Percentiles rank a stretch among this genome's conserved stretches.
Conservation (phyloP, 64 coral and sea anemone species). For the Montipora cactus region DNA sequence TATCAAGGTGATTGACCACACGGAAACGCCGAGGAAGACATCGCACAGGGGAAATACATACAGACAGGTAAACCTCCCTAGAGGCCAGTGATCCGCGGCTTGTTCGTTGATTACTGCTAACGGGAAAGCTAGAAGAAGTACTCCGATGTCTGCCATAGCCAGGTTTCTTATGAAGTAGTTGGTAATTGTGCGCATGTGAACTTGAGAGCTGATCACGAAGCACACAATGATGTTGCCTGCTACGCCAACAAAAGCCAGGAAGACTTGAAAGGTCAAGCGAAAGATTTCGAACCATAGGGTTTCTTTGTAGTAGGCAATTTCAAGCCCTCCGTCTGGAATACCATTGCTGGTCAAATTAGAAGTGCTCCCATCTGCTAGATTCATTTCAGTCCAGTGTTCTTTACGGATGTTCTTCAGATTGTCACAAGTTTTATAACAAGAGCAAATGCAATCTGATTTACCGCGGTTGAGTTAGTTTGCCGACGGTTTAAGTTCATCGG, state of each 20-base stretch:
- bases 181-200: constrained; percentile 46
- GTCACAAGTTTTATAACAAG: too few relatives aligned
- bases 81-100: constrained; percentile 60
- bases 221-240: constrained; percentile 78
- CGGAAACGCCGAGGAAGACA: constrained; percentile 76
- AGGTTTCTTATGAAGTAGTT: constrained; percentile 77
- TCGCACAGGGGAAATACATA: constrained; percentile 69
- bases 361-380: neutral
- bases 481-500: too few relatives aligned
- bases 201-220: constrained; percentile 49
- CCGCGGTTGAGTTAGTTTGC: too few relatives aligned
- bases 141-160: constrained; percentile 79
- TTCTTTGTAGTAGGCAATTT: constrained; percentile 4
- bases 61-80: constrained; percentile 72
- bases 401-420: too few relatives aligned
- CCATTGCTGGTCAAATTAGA: neutral
- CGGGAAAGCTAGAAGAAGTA: constrained; percentile 72
- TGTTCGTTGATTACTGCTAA: constrained; percentile 70
- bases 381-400: too few relatives aligned
- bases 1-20: constrained; percentile 84
- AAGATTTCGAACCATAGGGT: constrained; percentile 15
- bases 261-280: constrained; percentile 49
- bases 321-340: neutral
- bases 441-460: too few relatives aligned
- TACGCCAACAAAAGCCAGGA: constrained; percentile 67